Evolutionary conservation across 2,888 invertebrate species (phyloP), one percentile per base, ranked within the genome.

Genomic region (Sussaba pulchella): DNA sequence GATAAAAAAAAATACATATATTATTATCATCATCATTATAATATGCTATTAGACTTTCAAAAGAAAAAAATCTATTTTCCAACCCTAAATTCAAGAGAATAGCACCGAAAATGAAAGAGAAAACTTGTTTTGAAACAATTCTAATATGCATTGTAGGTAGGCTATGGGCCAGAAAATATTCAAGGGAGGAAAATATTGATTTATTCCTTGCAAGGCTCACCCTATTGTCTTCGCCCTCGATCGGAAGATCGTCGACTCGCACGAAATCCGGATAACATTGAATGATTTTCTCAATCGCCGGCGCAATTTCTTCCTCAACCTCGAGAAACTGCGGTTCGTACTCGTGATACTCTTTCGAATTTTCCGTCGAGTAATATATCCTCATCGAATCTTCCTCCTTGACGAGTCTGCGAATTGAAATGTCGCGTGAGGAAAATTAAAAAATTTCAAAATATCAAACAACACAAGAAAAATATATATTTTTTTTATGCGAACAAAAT

Each of bases 301-400:
- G 94, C 0, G 96, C 95, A 82, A 95, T 93, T 0, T 94, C 94
- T 1, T 94, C 93, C 10, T 95, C 94, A 78, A 99, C 94, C 90
- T 97, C 97, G 80, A 99, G 91, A 89, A 94, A 95, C 86, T 96
- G 96, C 1, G 94, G 93, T 39, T 98, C 97, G 89, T 95, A 95
- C 41, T 96, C 97, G 89, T 97, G 97, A 89, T 98, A 98, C 86
- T 96, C 95, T 82, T 96, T 94, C 0, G 96, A 96, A 92, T 99
- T 99, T 88, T 98, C 97, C 52, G 95, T 93, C 83, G 95, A 95
- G 92, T 97, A 97, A 92, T 98, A 99, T 39, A 98, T 88, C 63
- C 94, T 94, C 19, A 95, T 92, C 0, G 86, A 87, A 77, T 93
- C 94, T 6, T 94, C 95, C 87, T 97, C 96, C 21, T 94, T 92